Percentiles rank a stretch among this genome's conserved stretches.
phyloP scores from a whole-genome alignment of 2,888 invertebrate species.

The Mimas tiliae region DNA sequence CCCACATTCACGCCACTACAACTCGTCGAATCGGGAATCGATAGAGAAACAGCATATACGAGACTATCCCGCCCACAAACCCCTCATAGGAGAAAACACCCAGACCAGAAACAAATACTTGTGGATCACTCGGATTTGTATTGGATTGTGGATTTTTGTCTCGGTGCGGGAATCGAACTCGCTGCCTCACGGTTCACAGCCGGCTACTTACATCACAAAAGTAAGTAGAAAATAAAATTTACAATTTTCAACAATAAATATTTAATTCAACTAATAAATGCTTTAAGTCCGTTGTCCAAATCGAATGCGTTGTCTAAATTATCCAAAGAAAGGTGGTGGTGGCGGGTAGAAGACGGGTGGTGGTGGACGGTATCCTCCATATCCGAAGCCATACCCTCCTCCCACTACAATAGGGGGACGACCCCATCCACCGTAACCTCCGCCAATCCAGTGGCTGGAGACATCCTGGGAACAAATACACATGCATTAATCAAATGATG shows the following conservation, averaged over 20 bases:
- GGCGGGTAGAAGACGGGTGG: not conserved
- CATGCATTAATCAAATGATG: not conserved
- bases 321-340: slow-evolving; percentile 6
- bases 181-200: no score
- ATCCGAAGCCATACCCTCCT: slow-evolving; percentile 26
- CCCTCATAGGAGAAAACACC: no score
- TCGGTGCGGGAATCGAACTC: no score
- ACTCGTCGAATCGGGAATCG: no score
- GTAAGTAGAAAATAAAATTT: not conserved
- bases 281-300: not conserved
- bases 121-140: no score
- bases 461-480: slow-evolving; percentile 43
- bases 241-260: not conserved
- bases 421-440: slow-evolving; percentile 35
- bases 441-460: slow-evolving; percentile 50
- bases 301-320: not conserved
- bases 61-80: no score
- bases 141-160: no score
- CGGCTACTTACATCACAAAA: no score
- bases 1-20: no score
- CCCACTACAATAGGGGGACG: not conserved
- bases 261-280: not conserved
- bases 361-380: not conserved
- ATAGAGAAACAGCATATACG: no score
- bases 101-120: no score